These are phyloP conservation scores for Monodelphis domestica DNA, from an alignment of 2,797 vertebrate species.

Conservation along the genomic window DNA sequence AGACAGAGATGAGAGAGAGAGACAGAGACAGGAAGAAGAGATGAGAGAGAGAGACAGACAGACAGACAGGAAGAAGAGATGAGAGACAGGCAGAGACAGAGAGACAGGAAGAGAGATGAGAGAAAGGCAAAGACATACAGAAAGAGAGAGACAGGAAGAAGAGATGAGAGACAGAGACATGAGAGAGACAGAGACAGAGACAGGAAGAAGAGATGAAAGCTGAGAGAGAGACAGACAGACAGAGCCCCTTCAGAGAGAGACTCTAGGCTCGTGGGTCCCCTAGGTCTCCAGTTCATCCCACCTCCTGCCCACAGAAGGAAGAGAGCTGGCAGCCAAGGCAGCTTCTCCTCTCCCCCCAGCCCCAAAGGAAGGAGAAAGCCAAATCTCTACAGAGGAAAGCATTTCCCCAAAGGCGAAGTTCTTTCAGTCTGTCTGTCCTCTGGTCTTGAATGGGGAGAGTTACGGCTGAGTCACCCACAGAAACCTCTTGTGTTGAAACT, in stretches of 20 bases:
- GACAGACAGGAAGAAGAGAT: not conserved
- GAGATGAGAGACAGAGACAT: too few species aligned
- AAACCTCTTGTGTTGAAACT: constrained; percentile 75
- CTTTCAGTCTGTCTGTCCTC: constrained; percentile 22
- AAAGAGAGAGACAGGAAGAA: too few species aligned
- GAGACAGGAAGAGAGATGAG: too few species aligned
- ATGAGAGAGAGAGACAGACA: too few species aligned
- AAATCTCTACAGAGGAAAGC: constrained; percentile 36
- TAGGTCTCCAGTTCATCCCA: constrained; percentile 32
- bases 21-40: too few species aligned
- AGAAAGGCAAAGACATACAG: too few species aligned
- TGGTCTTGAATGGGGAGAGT: constrained; percentile 43
- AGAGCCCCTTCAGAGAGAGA: constrained; percentile 25
- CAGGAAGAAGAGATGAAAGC: too few species aligned
- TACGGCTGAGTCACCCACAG: constrained; percentile 78
- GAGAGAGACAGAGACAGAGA: too few species aligned
- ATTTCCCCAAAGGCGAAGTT: constrained; percentile 35
- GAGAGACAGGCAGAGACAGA: constrained; percentile 36
- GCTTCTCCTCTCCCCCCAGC: constrained; percentile 39
- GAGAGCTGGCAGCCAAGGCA: constrained; percentile 29
- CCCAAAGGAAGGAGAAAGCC: constrained; percentile 61
- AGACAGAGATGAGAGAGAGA: too few species aligned
- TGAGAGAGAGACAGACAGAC: too few species aligned
- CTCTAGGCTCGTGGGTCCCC: constrained; percentile 40
- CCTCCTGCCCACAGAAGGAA: constrained; percentile 33